Conservation (phyloP, 2,888 invertebrate genomes). For the Meiosimyza platycephala region DNA sequence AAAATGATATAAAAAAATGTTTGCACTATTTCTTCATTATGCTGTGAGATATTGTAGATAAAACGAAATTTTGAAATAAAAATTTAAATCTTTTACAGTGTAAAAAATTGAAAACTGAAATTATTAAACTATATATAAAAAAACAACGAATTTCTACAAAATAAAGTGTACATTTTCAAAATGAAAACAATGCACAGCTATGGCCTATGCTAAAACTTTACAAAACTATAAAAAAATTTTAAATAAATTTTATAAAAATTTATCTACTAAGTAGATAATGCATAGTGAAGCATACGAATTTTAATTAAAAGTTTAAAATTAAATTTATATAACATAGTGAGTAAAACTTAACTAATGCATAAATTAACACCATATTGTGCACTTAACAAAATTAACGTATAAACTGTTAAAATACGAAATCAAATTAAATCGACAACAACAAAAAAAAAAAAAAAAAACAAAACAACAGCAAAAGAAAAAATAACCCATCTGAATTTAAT, state of each 20-base stretch:
- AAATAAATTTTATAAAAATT: too few relatives aligned
- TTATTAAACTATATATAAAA: not conserved
- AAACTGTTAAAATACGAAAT: conserved; percentile 14
- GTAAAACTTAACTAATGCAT: not conserved
- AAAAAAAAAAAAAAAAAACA: conserved; percentile 34
- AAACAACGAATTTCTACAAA: conserved; percentile 24
- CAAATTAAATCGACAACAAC: conserved; percentile 28
- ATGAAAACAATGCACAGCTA: not conserved
- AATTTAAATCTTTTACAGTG: not conserved
- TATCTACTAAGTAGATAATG: conserved; percentile 20
- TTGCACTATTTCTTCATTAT: too few relatives aligned
- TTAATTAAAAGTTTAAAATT: conserved; percentile 25
- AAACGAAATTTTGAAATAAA: too few relatives aligned
- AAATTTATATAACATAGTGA: conserved; percentile 16
- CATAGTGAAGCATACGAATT: not conserved
- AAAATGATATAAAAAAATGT: too few relatives aligned
- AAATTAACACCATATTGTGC: conserved; percentile 34
- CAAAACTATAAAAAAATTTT: not conserved
- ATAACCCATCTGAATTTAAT: conserved; percentile 64
- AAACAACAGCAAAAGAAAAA: conserved; percentile 27
- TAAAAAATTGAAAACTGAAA: not conserved
- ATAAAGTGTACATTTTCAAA: conserved; percentile 12
- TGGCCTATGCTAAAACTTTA: conserved; percentile 1
- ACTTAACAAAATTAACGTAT: conserved; percentile 31
- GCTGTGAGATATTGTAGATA: too few relatives aligned